Conservation (phyloP, 2,888 invertebrate species). For the Labia minor region DNA sequence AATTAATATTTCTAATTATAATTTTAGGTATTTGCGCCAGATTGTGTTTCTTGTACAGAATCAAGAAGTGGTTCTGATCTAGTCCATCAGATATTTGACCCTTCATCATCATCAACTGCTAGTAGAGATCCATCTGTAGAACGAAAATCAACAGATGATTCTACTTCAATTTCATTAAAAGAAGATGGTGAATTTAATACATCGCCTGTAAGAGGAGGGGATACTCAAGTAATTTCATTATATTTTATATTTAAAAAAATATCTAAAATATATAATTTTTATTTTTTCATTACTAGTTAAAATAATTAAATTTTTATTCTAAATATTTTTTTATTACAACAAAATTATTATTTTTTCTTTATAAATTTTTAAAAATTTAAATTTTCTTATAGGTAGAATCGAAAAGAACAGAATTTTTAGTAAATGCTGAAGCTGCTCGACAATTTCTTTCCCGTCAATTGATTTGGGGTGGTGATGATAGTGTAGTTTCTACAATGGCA, state of each 20-base stretch:
- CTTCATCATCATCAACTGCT: slow-evolving; percentile 44
- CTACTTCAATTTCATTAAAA: slow-evolving; percentile 44
- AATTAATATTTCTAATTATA: not conserved
- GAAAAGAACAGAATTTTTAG: slow-evolving; percentile 55
- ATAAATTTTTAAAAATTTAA: slow-evolving; percentile 30
- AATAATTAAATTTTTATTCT: not conserved
- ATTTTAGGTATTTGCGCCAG: not conserved
- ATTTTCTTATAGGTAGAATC: slow-evolving; percentile 36
- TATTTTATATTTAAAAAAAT: no score
- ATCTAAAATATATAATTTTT: not conserved
- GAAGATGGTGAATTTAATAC: slow-evolving; percentile 27
- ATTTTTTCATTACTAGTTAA: not conserved
- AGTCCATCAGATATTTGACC: slow-evolving; percentile 45
- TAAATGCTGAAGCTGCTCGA: slow-evolving; percentile 66
- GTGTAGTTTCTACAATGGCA: slow-evolving; percentile 58
- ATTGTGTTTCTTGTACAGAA: not conserved
- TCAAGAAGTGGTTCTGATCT: not conserved
- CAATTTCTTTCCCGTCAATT: slow-evolving; percentile 64
- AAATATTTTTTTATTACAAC: not conserved
- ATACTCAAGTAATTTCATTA: slow-evolving; percentile 30
- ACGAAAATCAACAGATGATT: slow-evolving; percentile 45
- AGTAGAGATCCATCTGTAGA: slow-evolving; percentile 42
- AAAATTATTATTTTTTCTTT: not conserved
- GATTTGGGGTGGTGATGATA: slow-evolving; percentile 59
- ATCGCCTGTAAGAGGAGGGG: slow-evolving; percentile 16